Base-by-base conservation (phyloP, 1,140 invertebrate genomes). In the Neocloeon triangulifer region DNA sequence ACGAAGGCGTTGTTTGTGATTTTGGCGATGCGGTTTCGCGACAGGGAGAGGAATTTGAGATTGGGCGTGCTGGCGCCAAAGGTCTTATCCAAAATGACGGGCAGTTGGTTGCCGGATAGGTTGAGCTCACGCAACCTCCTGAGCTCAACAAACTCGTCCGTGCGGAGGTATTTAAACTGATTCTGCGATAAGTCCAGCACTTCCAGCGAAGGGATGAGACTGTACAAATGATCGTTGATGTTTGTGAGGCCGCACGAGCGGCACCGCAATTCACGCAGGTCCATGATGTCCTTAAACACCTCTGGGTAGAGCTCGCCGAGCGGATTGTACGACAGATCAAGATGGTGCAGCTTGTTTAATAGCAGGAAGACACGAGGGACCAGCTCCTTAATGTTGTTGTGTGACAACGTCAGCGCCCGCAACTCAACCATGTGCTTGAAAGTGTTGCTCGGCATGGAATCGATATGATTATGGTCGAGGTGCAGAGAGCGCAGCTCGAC, bases 101-200 rank as follows among this genome's bases (percentile, higher is more conserved):
- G 70, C 29, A 81, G 50, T 44, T 72, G 64, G 54, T 81, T 84
- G 18, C 74, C 73, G 42, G 80, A 73, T 37, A 81, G 53, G 41
- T 59, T 56, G 27, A 84, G 55, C 40, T 61, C 62, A 41, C 63
- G 64, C 22, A 84, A 51, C 17, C 48, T 42, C 9, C 39, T 45
- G 3, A 29, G 13, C 10, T 14, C 14, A 14, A 14, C 59, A 42
- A 78, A 76, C 43, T 73, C 70, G 42, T 79, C 75, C 13, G 68
- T 53, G 37, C 66, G 64, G 27, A 84, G 50, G 51, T 76, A 76
- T 50, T 74, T 73, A 41, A 84, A 72, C 38, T 64, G 50, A 53
- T 84, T 84, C 43, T 75, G 57, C 23, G 74, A 70, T 40, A 84
- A 56, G 52, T 80, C 75, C 33, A 84, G 53, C 41, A 67, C 61